These are phyloP conservation scores for Yponomeuta malinellus DNA, from an alignment of 2,888 invertebrate species.

Conservation along the genomic window DNA sequence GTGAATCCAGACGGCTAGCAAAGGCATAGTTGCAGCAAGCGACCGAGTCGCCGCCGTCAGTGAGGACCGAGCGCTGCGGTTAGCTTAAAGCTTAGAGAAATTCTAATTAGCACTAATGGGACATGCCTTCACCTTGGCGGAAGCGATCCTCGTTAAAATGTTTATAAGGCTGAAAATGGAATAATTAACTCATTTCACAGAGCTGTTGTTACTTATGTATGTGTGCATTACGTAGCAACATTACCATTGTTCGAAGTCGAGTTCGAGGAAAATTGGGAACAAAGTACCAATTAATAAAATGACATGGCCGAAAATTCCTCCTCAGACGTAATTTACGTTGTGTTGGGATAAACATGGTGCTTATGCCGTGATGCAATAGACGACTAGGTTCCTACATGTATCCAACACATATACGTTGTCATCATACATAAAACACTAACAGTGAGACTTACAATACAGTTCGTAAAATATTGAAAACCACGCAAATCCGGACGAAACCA, in stretches of 20 bases:
- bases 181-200: conserved; percentile 14
- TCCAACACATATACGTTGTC: too few species aligned
- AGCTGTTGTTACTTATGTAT: neutral
- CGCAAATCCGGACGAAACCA: neutral
- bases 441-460: neutral
- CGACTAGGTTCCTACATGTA: too few species aligned
- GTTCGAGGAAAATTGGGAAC: conserved; percentile 4
- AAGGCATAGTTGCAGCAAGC: conserved; percentile 5
- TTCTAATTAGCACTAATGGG: conserved; percentile 69
- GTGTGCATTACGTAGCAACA: neutral
- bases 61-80: conserved; percentile 14
- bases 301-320: neutral
- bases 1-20: neutral
- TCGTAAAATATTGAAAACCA: neutral
- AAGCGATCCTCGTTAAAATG: conserved; percentile 29
- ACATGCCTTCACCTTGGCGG: conserved; percentile 45
- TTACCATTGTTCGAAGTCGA: neutral
- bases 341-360: neutral
- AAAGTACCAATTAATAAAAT: conserved; percentile 4
- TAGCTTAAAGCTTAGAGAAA: conserved; percentile 46
- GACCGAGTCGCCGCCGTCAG: neutral
- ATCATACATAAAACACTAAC: too few species aligned
- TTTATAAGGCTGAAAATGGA: conserved; percentile 10
- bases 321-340: neutral
- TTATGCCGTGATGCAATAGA: neutral